Percentiles rank a stretch among this genome's conserved stretches.
Evolutionary conservation across 2,113 vertebrate species (phyloP).

Genomic region (Phrynocephalus versicolor): DNA sequence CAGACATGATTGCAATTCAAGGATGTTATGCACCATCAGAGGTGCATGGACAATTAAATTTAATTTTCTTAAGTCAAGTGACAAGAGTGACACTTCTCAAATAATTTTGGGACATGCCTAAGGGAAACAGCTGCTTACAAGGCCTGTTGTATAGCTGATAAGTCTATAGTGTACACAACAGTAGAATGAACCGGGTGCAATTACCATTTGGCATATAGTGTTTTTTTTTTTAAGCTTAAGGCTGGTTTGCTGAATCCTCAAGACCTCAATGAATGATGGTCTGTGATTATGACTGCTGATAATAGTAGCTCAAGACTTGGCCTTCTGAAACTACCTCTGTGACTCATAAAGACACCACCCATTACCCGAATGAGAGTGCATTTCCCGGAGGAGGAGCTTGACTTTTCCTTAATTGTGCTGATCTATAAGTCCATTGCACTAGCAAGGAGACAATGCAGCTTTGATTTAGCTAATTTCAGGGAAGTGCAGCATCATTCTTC

Average conservation of each 20-base stretch:
- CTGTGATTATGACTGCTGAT: neutral
- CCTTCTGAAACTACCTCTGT: neutral
- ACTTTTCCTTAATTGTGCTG: neutral
- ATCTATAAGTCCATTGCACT: accelerated
- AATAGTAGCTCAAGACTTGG: neutral
- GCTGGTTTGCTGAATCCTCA: neutral
- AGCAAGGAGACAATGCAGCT: neutral
- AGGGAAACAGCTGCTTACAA: neutral
- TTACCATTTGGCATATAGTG: slow-evolving; percentile 2
- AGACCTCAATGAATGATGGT: neutral
- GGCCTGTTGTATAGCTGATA: neutral
- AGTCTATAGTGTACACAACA: neutral
- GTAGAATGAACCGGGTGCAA: neutral
- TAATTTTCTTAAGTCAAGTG: neutral
- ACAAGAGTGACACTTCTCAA: neutral
- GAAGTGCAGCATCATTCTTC: neutral
- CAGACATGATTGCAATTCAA: neutral
- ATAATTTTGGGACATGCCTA: neutral
- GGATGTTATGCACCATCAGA: neutral
- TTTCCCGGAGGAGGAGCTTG: neutral
- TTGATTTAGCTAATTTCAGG: neutral
- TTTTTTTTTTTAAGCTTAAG: neutral
- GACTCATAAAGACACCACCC: neutral
- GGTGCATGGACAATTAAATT: neutral
- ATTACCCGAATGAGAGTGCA: neutral